Conservation (phyloP, 2,888 invertebrate species). For the Hofmannophila pseudospretella region DNA sequence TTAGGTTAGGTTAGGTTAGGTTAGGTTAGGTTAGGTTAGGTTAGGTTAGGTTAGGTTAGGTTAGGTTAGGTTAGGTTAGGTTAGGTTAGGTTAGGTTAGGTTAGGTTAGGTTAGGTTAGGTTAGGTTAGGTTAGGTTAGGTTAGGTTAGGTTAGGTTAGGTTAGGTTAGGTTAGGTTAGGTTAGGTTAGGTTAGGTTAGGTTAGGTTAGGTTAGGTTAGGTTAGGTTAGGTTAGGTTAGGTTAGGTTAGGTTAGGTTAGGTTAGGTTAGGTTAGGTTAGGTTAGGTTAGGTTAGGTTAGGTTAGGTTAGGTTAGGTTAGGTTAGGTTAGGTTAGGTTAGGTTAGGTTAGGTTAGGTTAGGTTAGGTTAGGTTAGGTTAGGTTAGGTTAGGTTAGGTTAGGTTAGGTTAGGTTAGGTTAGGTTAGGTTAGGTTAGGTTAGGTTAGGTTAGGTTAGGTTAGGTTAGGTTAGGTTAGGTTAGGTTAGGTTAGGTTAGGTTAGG, state of each 20-base stretch:
- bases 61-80: conserved; percentile 9
- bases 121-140: conserved; percentile 12
- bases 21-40: conserved; percentile 6
- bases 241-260: conserved; percentile 13
- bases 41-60: too few species aligned
- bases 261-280: conserved; percentile 10
- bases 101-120: conserved; percentile 13
- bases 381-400: conserved; percentile 3
- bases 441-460: conserved; percentile 16
- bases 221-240: conserved; percentile 13
- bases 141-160: conserved; percentile 13
- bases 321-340: not conserved
- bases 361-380: too few species aligned
- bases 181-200: conserved; percentile 13
- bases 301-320: conserved; percentile 12
- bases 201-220: conserved; percentile 14
- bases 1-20: conserved; percentile 15
- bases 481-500: conserved; percentile 16
- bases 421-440: not conserved
- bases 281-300: conserved; percentile 14
- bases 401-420: conserved; percentile 5
- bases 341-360: too few species aligned
- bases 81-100: conserved; percentile 13
- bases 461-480: conserved; percentile 17
- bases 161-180: conserved; percentile 12